Evolutionary conservation across 1,140 invertebrate species (phyloP).

Genomic region (Pararge aegeria): DNA sequence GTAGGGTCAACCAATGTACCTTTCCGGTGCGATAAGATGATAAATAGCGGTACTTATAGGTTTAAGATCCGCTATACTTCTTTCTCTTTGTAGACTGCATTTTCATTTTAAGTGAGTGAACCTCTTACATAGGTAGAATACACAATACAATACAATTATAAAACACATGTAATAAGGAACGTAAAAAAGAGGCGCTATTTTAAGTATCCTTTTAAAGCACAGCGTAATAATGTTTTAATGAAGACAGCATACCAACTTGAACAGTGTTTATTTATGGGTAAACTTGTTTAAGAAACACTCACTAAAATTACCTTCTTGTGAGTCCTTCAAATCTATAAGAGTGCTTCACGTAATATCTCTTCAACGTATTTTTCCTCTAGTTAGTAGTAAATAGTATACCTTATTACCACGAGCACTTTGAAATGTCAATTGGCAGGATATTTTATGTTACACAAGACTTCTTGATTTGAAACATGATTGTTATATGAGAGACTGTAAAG

Average conservation of each 20-base stretch:
- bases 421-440: background rate
- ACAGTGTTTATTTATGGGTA: slow-evolving; percentile 4
- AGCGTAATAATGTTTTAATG: background rate
- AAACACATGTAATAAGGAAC: background rate
- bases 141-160: too few relatives aligned
- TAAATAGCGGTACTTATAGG: too few relatives aligned
- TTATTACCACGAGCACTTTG: background rate
- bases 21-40: too few relatives aligned
- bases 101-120: too few relatives aligned
- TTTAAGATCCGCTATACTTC: too few relatives aligned
- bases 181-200: background rate
- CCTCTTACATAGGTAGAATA: too few relatives aligned
- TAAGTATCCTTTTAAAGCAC: background rate
- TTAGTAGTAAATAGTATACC: slow-evolving; percentile 1
- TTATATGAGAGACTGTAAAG: too few relatives aligned
- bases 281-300: slow-evolving; percentile 17
- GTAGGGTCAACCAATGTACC: too few relatives aligned
- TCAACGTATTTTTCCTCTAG: slow-evolving; percentile 6
- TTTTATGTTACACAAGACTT: background rate
- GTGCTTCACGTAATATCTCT: slow-evolving; percentile 9
- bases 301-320: slow-evolving; percentile 14
- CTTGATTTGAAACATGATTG: background rate
- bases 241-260: slow-evolving; percentile 7
- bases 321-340: slow-evolving; percentile 10
- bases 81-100: too few relatives aligned